Evolutionary conservation across 2,888 invertebrate species (phyloP).

Genomic region (Drosophila paracracens): DNA sequence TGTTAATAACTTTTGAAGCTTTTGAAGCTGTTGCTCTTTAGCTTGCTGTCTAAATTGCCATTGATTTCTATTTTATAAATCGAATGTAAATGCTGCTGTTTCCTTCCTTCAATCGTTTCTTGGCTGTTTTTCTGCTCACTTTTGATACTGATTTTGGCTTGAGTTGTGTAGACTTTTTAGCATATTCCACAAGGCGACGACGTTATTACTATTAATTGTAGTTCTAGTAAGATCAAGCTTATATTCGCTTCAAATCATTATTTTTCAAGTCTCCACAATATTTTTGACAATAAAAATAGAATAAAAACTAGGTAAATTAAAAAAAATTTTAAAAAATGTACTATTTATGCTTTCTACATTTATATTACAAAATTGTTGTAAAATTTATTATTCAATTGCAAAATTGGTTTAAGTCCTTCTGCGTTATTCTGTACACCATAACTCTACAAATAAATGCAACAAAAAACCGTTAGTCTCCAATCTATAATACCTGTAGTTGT

Average conservation of each 20-base stretch:
- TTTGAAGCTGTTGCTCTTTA: constrained; percentile 50
- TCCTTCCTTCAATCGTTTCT: background rate
- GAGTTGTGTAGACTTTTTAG: constrained; percentile 24
- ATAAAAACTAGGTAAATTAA: background rate
- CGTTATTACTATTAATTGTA: background rate
- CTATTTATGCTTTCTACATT: background rate
- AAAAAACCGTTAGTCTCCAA: background rate
- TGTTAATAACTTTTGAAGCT: constrained; percentile 76
- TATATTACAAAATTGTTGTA: background rate
- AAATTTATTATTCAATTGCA: background rate
- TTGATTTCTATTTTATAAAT: constrained; percentile 78
- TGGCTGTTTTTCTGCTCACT: background rate
- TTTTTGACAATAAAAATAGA: background rate
- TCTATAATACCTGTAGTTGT: background rate
- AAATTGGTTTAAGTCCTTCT: background rate
- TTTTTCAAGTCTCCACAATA: background rate
- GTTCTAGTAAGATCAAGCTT: background rate
- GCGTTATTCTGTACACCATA: background rate
- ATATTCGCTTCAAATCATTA: background rate
- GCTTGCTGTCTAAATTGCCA: constrained; percentile 67
- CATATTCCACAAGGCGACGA: background rate
- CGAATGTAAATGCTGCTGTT: constrained; percentile 34
- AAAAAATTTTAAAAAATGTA: background rate
- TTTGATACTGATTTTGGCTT: constrained; percentile 20
- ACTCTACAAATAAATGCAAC: background rate